phyloP scores from a whole-genome alignment of 2,113 vertebrate genomes.

The Clarias batrachus region DNA sequence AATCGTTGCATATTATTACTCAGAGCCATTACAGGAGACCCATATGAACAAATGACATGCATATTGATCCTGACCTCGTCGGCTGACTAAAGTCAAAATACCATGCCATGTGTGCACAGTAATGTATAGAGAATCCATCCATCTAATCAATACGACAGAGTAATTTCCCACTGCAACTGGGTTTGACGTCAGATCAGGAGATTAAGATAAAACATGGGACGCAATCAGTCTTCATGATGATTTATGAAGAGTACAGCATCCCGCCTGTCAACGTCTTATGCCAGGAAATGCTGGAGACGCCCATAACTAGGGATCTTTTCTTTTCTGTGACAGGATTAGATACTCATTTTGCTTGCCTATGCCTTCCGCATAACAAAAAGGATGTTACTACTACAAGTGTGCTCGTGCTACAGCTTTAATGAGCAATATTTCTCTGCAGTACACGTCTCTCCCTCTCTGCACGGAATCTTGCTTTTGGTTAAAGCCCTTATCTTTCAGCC shows the following conservation, averaged over 20 bases:
- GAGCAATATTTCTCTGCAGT: slow-evolving; percentile 33
- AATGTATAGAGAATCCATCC: slow-evolving; percentile 8
- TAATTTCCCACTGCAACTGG: slow-evolving; percentile 15
- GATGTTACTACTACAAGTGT: slow-evolving; percentile 11
- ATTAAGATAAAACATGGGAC: slow-evolving; percentile 17
- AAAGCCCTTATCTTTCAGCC: slow-evolving; percentile 51
- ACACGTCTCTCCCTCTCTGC: slow-evolving; percentile 16
- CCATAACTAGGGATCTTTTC: slow-evolving; percentile 15
- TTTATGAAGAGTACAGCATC: slow-evolving; percentile 20
- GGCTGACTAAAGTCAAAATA: not conserved
- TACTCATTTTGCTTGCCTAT: slow-evolving; percentile 15
- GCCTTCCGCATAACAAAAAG: slow-evolving; percentile 31
- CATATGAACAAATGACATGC: slow-evolving; percentile 14
- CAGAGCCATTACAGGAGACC: not conserved
- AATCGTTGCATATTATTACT: slow-evolving; percentile 49
- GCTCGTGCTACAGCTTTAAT: slow-evolving; percentile 36
- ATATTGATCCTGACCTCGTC: slow-evolving; percentile 24
- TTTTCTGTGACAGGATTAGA: slow-evolving; percentile 31
- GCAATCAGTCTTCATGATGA: slow-evolving; percentile 23
- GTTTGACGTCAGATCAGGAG: slow-evolving; percentile 10
- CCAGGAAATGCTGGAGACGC: slow-evolving; percentile 18
- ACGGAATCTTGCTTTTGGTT: slow-evolving; percentile 35
- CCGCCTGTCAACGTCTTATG: not conserved
- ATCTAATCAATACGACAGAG: slow-evolving; percentile 26
- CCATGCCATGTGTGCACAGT: not conserved